Percentiles rank a stretch among this genome's conserved stretches.
Conservation (phyloP, 1,140 invertebrate species). For the Macrostomum lignano region DNA sequence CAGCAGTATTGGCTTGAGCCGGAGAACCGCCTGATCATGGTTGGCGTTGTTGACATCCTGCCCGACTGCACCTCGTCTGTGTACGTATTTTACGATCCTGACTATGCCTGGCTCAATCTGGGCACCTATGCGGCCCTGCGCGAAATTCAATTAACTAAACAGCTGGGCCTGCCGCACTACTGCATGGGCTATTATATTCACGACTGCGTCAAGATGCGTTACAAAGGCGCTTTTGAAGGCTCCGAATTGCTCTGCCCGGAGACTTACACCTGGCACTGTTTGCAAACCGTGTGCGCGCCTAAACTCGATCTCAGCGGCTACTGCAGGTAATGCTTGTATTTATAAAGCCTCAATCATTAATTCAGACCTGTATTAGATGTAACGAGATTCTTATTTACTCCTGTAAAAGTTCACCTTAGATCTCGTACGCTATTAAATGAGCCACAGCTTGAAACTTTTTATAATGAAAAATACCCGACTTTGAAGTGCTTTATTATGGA, state of each 20-base stretch:
- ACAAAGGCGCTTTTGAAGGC: conserved; percentile 48
- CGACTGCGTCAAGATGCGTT: conserved; percentile 78
- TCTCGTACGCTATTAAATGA: too few species aligned
- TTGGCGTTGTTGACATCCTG: conserved; percentile 80
- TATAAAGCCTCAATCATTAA: too few species aligned
- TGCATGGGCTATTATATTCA: conserved; percentile 98
- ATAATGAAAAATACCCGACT: too few species aligned
- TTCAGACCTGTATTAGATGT: too few species aligned
- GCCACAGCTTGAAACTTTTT: too few species aligned
- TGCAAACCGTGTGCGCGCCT: too few species aligned
- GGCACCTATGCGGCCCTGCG: conserved; percentile 52
- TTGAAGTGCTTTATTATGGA: too few species aligned
- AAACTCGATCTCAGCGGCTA: too few species aligned
- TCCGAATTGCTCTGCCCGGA: conserved; percentile 81
- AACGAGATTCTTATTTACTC: too few species aligned
- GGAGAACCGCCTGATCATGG: conserved; percentile 54
- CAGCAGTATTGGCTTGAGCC: conserved; percentile 82
- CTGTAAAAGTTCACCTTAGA: too few species aligned
- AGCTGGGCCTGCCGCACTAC: conserved; percentile 32
- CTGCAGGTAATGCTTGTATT: too few species aligned
- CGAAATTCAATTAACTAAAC: conserved; percentile 10
- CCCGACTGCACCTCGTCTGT: conserved; percentile 73
- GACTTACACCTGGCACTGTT: conserved; percentile 62
- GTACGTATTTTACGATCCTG: conserved; percentile 90
- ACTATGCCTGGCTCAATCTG: conserved; percentile 51